Percentiles rank a stretch among this genome's conserved stretches.
Evolutionary conservation across 2,888 invertebrate species (phyloP).

Genomic region (Oscheius sp.): DNA sequence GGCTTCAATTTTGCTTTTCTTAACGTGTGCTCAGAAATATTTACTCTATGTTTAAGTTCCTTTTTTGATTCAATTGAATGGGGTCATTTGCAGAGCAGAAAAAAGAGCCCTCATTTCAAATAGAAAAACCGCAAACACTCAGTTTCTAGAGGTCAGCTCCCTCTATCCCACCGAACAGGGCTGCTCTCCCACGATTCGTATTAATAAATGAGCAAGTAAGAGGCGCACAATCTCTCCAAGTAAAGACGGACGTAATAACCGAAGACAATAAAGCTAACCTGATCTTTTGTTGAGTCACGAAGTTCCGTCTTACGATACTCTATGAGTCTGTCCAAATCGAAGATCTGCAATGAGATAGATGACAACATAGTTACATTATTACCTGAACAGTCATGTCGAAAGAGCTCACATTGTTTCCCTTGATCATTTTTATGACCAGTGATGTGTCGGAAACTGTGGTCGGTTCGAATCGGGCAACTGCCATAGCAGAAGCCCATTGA

Average conservation of each 20-base stretch:
- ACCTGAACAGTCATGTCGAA: constrained; percentile 60
- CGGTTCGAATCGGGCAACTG: constrained; percentile 58
- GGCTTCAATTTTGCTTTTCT: no score
- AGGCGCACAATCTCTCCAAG: constrained; percentile 7
- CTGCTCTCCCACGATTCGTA: constrained; percentile 25
- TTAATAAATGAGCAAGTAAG: constrained; percentile 28
- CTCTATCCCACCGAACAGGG: neutral
- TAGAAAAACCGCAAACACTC: neutral
- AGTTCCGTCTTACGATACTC: constrained; percentile 58
- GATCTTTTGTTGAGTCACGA: constrained; percentile 54
- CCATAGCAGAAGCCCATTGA: constrained; percentile 5
- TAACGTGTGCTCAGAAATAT: no score
- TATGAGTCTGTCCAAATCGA: constrained; percentile 53
- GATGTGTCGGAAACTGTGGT: constrained; percentile 48
- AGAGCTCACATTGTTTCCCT: constrained; percentile 52
- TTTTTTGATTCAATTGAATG: no score
- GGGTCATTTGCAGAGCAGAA: neutral
- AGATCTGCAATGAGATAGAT: constrained; percentile 41
- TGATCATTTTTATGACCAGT: constrained; percentile 58
- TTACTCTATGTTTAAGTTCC: no score
- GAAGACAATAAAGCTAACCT: constrained; percentile 40
- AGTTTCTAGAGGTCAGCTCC: neutral
- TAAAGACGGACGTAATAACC: constrained; percentile 16
- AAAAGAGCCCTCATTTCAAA: neutral
- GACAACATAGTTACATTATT: neutral